Evolutionary conservation across 1,140 invertebrate genomes (phyloP).

Genomic region (Idris sp.): DNA sequence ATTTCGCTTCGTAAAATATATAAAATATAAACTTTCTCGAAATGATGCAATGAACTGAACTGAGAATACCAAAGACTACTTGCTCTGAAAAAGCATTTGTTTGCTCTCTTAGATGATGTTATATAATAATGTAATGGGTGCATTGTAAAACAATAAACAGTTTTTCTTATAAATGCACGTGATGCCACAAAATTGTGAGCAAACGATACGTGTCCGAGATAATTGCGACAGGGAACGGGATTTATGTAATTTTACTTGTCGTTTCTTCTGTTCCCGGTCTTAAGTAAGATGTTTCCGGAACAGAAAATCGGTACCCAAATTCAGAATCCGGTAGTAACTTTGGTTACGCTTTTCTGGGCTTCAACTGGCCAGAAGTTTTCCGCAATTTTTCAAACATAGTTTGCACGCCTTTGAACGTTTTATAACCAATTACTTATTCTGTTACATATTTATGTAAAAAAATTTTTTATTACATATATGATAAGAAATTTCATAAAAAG

Average conservation of each 20-base stretch:
- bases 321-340: conserved; percentile 34
- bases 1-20: conserved; percentile 41
- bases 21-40: conserved; percentile 52
- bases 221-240: conserved; percentile 6
- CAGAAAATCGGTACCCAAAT: conserved; percentile 44
- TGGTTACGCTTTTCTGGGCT: conserved; percentile 31
- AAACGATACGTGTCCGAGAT: background rate
- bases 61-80: conserved; percentile 37
- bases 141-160: conserved; percentile 4
- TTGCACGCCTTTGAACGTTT: conserved; percentile 3
- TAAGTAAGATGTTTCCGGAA: conserved; percentile 35
- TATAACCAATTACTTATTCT: background rate
- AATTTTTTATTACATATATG: too few relatives aligned
- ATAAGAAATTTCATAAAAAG: too few relatives aligned
- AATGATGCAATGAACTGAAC: conserved; percentile 42
- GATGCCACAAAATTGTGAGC: conserved; percentile 5
- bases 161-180: conserved; percentile 7
- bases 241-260: conserved; percentile 29
- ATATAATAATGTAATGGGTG: conserved; percentile 16
- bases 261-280: conserved; percentile 22
- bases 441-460: conserved; percentile 9
- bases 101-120: conserved; percentile 15
- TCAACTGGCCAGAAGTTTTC: conserved; percentile 5
- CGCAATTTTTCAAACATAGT: background rate
- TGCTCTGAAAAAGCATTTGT: conserved; percentile 22